Conservation (phyloP, 2,113 vertebrate species). For the Saguinus midas region DNA sequence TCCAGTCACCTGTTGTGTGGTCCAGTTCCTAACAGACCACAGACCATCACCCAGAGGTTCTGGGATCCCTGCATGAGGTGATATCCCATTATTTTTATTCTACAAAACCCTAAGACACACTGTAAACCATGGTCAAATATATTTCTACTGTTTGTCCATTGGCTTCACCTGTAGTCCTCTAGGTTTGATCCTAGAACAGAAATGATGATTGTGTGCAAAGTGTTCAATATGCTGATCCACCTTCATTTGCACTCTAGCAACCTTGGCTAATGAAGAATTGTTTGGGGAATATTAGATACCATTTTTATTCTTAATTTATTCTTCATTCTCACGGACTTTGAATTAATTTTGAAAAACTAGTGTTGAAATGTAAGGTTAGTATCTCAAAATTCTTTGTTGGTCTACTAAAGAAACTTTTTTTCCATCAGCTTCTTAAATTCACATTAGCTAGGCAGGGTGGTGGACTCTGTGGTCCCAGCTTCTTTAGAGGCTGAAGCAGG, state of each 20-base stretch:
- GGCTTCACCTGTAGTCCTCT: neutral
- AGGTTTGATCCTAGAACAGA: neutral
- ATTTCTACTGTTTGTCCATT: neutral
- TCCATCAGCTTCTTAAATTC: neutral
- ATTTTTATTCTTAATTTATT: neutral
- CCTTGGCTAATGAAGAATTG: neutral
- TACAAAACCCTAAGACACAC: neutral
- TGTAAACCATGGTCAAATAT: neutral
- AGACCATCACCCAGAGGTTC: too few relatives aligned
- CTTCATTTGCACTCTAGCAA: neutral
- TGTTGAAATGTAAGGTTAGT: neutral
- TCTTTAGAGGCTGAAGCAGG: neutral
- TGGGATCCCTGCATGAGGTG: neutral
- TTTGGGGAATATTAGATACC: neutral
- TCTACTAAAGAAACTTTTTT: neutral
- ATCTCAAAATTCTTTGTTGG: neutral
- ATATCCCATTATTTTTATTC: neutral
- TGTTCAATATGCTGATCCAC: neutral
- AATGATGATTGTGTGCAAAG: neutral
- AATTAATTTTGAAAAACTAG: neutral
- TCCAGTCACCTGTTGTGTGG: too few relatives aligned
- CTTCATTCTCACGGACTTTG: conserved; percentile 9
- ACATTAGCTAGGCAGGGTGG: neutral
- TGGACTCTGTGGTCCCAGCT: neutral
- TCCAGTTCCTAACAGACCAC: too few relatives aligned